A percentile compares a stretch with the other conserved stretches of the same genome.
These are phyloP conservation scores for Casuarius casuarius DNA, from an alignment of 2,113 vertebrate genomes.

Conservation along the genomic window DNA sequence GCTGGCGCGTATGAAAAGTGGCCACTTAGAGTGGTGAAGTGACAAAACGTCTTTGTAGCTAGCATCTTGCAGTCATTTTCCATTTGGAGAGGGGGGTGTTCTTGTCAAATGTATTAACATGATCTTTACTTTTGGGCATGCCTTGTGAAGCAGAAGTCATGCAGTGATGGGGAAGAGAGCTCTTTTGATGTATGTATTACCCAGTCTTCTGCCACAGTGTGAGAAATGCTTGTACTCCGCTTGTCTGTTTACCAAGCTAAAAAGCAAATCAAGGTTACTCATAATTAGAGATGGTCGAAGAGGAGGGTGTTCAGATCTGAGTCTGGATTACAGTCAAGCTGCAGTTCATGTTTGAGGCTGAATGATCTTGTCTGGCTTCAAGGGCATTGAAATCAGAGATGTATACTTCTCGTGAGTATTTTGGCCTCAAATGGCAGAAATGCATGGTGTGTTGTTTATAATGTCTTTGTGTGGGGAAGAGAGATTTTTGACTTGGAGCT, in stretches of 20 bases:
- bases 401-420: neutral
- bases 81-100: neutral
- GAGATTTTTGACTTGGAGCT: neutral
- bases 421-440: neutral
- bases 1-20: constrained; percentile 34
- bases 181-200: constrained; percentile 45
- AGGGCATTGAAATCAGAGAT: constrained; percentile 2
- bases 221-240: neutral
- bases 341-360: neutral
- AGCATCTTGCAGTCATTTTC: neutral
- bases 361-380: constrained; percentile 29
- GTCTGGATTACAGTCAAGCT: constrained; percentile 31
- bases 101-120: constrained; percentile 55
- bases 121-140: constrained; percentile 34
- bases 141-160: constrained; percentile 32
- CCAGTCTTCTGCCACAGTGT: neutral
- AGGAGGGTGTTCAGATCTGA: constrained; percentile 11
- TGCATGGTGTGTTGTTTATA: neutral
- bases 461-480: neutral
- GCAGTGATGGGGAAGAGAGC: constrained; percentile 35
- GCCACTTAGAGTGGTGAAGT: constrained; percentile 53
- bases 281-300: constrained; percentile 60
- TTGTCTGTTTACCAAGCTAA: constrained; percentile 56
- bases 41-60: constrained; percentile 58
- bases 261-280: constrained; percentile 55